Percentiles rank a stretch among this genome's conserved stretches.
Conservation (phyloP, 2,113 vertebrate species). For the Nothobranchius furzeri region DNA sequence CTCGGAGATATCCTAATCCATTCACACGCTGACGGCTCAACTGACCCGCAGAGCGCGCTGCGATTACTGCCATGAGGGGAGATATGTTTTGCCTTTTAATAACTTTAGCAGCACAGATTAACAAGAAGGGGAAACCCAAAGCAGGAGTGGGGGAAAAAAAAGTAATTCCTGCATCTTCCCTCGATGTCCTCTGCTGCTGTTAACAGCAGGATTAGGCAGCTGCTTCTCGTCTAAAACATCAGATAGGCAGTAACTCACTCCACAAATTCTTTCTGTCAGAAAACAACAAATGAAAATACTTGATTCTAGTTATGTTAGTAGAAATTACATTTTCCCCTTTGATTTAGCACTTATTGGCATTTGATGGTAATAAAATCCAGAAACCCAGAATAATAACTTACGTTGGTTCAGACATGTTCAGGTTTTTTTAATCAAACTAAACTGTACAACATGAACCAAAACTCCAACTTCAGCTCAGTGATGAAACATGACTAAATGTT, state of each 20-base stretch:
- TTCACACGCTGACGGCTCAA: conserved; percentile 70
- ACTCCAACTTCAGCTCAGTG: no score
- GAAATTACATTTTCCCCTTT: no score
- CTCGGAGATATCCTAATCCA: conserved; percentile 67
- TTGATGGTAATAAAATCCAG: no score
- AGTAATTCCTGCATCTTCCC: conserved; percentile 4
- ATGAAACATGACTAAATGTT: no score
- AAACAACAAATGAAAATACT: no score
- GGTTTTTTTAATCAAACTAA: no score
- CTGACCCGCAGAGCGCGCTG: conserved; percentile 59
- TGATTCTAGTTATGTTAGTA: no score
- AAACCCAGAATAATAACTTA: no score
- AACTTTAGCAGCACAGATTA: conserved; percentile 10
- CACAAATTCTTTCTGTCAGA: no score
- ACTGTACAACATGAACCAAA: no score
- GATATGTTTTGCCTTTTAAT: conserved; percentile 52
- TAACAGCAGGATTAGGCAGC: conserved; percentile 33
- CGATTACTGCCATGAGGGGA: conserved; percentile 50
- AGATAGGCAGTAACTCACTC: background rate
- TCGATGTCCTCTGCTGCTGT: background rate
- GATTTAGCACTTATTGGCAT: no score
- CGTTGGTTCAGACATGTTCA: no score
- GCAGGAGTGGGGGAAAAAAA: conserved; percentile 25
- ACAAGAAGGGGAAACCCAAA: conserved; percentile 23
- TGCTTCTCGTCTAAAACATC: conserved; percentile 38